phyloP scores from a whole-genome alignment of 2,113 vertebrate genomes.

The mouse (Mus musculus) region GRCm39 chr1:106290501-106291000 shows the following conservation, averaged over 20 bases:
- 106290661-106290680: fast-evolving
- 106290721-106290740: not conserved
- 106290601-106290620: not conserved
- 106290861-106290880: not conserved
- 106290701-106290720: not conserved
- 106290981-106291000: not conserved
- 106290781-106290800: not conserved
- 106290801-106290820: not conserved
- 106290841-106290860: not conserved
- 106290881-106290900: not conserved
- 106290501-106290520: not conserved
- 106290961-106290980: not conserved
- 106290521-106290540: not conserved
- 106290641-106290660: not conserved
- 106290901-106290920: not conserved
- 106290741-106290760: not conserved
- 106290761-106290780: not conserved
- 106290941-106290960: constrained; percentile 27
- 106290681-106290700: not conserved
- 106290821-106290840: not conserved
- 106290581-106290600: not conserved
- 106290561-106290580: not conserved
- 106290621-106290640: fast-evolving
- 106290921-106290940: not conserved
- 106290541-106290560: not conserved